Conservation (phyloP, 1,140 invertebrate genomes). For the Bombus cullumanus region DNA sequence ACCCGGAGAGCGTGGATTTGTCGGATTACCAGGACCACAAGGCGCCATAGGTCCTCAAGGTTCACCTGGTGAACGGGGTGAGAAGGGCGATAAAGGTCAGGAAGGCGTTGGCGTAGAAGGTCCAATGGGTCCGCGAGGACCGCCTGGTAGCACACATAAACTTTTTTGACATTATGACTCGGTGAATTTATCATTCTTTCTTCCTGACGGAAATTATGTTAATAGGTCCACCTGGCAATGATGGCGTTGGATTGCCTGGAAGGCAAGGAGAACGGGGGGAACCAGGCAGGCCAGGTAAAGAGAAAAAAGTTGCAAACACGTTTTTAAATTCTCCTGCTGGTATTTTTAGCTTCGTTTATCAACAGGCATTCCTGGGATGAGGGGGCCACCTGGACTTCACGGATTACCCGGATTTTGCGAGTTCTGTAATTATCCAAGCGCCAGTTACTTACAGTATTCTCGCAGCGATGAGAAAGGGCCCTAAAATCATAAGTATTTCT, state of each 20-base stretch:
- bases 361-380: slow-evolving; percentile 80
- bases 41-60: slow-evolving; percentile 85
- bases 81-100: slow-evolving; percentile 88
- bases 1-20: slow-evolving; percentile 85
- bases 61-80: slow-evolving; percentile 85
- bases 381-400: slow-evolving; percentile 83
- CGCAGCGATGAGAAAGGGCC: slow-evolving; percentile 67
- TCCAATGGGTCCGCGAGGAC: slow-evolving; percentile 86
- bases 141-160: slow-evolving; percentile 83
- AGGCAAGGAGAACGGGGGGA: slow-evolving; percentile 86
- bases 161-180: neutral
- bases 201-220: slow-evolving; percentile 15
- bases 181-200: neutral
- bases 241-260: slow-evolving; percentile 85
- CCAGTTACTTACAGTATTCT: slow-evolving; percentile 65
- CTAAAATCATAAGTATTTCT: slow-evolving; percentile 24
- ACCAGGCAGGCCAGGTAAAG: slow-evolving; percentile 86
- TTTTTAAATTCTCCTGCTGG: slow-evolving; percentile 26
- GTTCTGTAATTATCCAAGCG: slow-evolving; percentile 82
- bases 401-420: slow-evolving; percentile 86
- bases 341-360: slow-evolving; percentile 44
- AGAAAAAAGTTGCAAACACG: slow-evolving; percentile 71
- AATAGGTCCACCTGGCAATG: slow-evolving; percentile 85
- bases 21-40: slow-evolving; percentile 85
- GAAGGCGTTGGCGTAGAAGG: slow-evolving; percentile 88